Percentiles rank a stretch among this genome's conserved stretches.
Evolutionary conservation across 2,888 invertebrate species (phyloP).

Genomic region (Andricus curvator): DNA sequence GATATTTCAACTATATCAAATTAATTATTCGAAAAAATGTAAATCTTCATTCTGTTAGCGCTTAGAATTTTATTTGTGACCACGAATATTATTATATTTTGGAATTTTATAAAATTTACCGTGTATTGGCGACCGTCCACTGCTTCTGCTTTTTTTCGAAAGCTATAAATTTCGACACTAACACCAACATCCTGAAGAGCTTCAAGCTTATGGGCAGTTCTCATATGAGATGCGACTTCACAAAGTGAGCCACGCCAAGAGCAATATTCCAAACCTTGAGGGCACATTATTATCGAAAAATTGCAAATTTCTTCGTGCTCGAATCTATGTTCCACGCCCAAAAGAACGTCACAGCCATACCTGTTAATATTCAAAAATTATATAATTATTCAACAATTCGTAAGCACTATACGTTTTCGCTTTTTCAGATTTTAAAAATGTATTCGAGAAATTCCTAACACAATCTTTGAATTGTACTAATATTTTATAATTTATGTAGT

Average conservation of each 20-base stretch:
- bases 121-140: constrained; percentile 57
- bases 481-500: not conserved
- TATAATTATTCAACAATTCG: constrained; percentile 1
- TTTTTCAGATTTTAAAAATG: not conserved
- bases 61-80: not conserved
- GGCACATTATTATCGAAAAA: constrained; percentile 53
- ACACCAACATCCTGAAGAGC: constrained; percentile 57
- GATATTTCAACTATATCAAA: not conserved
- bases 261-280: constrained; percentile 48
- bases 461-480: not conserved
- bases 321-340: constrained; percentile 57
- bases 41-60: not conserved
- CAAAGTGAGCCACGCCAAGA: constrained; percentile 55
- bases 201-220: constrained; percentile 56
- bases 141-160: constrained; percentile 54
- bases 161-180: constrained; percentile 60
- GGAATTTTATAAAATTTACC: constrained; percentile 49
- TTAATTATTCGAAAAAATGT: not conserved
- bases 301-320: constrained; percentile 60
- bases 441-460: not conserved
- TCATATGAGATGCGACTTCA: constrained; percentile 58
- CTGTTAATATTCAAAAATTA: constrained; percentile 46
- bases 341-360: constrained; percentile 57
- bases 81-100: not conserved
- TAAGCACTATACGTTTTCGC: not conserved